These are phyloP conservation scores for Drosophila bifasciata DNA, from an alignment of 1,140 invertebrate species.

Conservation along the genomic window DNA sequence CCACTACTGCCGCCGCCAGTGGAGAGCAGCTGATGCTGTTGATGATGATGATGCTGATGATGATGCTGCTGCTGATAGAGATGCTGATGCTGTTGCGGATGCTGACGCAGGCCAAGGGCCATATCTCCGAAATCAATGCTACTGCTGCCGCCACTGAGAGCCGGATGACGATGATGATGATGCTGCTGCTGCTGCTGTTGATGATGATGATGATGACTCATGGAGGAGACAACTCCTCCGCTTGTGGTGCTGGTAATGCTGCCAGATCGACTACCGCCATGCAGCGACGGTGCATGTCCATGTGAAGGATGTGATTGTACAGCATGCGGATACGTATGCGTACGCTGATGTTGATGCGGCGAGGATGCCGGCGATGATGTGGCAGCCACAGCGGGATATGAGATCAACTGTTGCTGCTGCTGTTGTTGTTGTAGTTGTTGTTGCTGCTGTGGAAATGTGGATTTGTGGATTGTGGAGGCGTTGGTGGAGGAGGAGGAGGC, in stretches of 20 bases:
- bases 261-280: slow-evolving; percentile 75
- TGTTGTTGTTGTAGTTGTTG: slow-evolving; percentile 19
- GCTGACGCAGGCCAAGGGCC: slow-evolving; percentile 78
- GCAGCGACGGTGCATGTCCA: slow-evolving; percentile 53
- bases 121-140: slow-evolving; percentile 82
- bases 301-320: slow-evolving; percentile 24
- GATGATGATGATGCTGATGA: slow-evolving; percentile 50
- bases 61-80: slow-evolving; percentile 71
- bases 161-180: slow-evolving; percentile 60
- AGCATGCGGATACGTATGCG: slow-evolving; percentile 38
- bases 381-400: slow-evolving; percentile 78
- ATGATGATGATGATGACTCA: slow-evolving; percentile 45
- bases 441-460: slow-evolving; percentile 60
- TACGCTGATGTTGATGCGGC: slow-evolving; percentile 56
- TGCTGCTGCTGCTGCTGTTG: slow-evolving; percentile 38
- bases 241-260: slow-evolving; percentile 76
- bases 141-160: slow-evolving; percentile 62
- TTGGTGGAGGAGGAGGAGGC: slow-evolving; percentile 29
- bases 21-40: slow-evolving; percentile 59
- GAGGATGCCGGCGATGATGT: slow-evolving; percentile 41
- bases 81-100: slow-evolving; percentile 69
- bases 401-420: slow-evolving; percentile 83
- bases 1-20: slow-evolving; percentile 44
- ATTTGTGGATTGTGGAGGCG: slow-evolving; percentile 44
- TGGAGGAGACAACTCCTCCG: slow-evolving; percentile 51